Base-by-base conservation (phyloP, 2,797 vertebrate species). In the Salarias fasciatus region DNA sequence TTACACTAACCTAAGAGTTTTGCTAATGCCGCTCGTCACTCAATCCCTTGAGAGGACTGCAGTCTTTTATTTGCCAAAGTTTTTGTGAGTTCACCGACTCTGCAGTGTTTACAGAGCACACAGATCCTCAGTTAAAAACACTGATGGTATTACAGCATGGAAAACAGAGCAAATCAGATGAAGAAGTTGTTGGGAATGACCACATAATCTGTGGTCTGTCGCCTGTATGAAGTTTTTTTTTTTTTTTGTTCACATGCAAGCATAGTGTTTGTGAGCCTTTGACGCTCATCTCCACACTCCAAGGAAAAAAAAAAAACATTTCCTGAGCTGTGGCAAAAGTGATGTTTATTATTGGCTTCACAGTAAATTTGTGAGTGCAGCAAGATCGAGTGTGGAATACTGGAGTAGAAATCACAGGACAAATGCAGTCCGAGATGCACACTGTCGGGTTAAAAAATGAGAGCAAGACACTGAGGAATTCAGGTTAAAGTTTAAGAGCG, bases 361-460 rank as follows among this genome's bases (percentile, higher is more conserved):
- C 80, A 80, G 72, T 59, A 63, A 69, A 67, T 81, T 77, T 72
- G 64, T 57, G 68, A 55, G 46, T 58, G 53, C 51, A 42, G 42
- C 54, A 9, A 46, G 33, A 47, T 52, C 3, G 67, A 80, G 72
- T 44, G 63, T 37, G 47, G 43, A 63, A 57, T 69, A 45, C 0
- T 58, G 38, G 31, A 4, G n/a, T n/a, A n/a, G 13, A 61, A 63
- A 63, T 63, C 33, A 61, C 42, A 31, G 1, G 4, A 63, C 57
- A 55, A 59, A 61, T 56, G 41, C 13, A 2, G 31, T 42, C 54
- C 41, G 5, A 18, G 6, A 8, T 62, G 28, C 44, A 53, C 53
- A 13, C 24, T 7, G 38, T 48, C 18, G 15, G 41, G 14, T 48
- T 65, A 45, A 48, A 44, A 36, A 50, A 13, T 14, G 28, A 38